Percentiles rank a stretch among this genome's conserved stretches.
phyloP scores from a whole-genome alignment of 2,113 vertebrate genomes.

The Trachemys scripta region DNA sequence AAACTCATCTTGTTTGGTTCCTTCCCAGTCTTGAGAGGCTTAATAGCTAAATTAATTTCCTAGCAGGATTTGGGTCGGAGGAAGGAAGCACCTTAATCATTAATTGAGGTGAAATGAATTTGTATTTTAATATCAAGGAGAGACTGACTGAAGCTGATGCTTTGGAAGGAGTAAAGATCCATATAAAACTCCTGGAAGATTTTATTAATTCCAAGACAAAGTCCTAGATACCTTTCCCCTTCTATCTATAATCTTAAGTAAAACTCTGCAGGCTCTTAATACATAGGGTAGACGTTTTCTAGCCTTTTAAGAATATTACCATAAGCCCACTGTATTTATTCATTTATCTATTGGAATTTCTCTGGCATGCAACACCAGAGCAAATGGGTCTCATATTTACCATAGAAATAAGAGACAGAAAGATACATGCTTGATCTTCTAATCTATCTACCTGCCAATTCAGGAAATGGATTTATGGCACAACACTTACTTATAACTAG shows the following conservation, averaged over 20 bases:
- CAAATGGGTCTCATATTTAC: neutral
- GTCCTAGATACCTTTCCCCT: neutral
- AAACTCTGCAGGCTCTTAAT: neutral
- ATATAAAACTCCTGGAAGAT: neutral
- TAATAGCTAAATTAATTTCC: constrained; percentile 76
- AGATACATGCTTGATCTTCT: neutral
- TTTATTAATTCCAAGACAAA: neutral
- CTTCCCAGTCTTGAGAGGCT: constrained; percentile 69
- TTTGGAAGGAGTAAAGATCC: neutral
- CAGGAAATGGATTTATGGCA: neutral
- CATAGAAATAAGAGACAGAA: neutral
- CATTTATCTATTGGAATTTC: neutral
- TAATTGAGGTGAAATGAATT: constrained; percentile 72
- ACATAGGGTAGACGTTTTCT: neutral
- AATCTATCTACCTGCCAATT: neutral
- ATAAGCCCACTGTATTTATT: neutral
- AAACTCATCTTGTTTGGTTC: constrained; percentile 68
- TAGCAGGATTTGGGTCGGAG: constrained; percentile 66
- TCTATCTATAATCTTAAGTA: neutral
- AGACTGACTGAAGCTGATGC: constrained; percentile 37
- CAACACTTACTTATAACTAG: neutral
- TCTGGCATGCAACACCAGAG: neutral
- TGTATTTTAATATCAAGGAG: constrained; percentile 48
- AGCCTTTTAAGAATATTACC: neutral
- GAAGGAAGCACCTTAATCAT: constrained; percentile 74